Conservation (phyloP, 1,140 invertebrate species). For the Aphelenchoides avenae region DNA sequence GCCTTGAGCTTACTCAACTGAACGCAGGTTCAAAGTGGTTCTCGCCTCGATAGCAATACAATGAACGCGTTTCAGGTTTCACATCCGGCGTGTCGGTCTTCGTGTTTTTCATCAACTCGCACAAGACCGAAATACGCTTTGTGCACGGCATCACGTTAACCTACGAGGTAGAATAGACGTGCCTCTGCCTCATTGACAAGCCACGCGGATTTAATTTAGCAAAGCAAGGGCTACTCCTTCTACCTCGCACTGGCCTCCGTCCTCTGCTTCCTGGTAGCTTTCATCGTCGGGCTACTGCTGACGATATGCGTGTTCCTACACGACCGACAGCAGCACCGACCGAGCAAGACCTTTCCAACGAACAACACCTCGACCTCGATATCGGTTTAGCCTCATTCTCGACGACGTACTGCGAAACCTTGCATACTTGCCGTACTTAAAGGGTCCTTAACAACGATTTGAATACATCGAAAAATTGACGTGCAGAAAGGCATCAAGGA, state of each 20-base stretch:
- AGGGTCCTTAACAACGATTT: constrained; percentile 5
- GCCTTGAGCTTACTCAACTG: too few species aligned
- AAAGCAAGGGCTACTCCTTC: constrained; percentile 40
- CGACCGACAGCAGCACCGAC: constrained; percentile 28
- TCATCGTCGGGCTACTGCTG: constrained; percentile 23
- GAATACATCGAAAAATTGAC: constrained; percentile 9
- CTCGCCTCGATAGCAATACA: too few species aligned
- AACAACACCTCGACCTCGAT: constrained; percentile 20
- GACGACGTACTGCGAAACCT: not conserved
- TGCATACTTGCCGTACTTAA: constrained; percentile 1
- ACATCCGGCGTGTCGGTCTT: constrained; percentile 16
- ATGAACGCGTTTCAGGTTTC: constrained; percentile 11
- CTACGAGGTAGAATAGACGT: constrained; percentile 25
- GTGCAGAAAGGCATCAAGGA: too few species aligned
- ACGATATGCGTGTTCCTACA: constrained; percentile 33
- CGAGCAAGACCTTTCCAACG: constrained; percentile 39
- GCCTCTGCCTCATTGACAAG: not conserved
- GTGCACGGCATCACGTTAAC: constrained; percentile 39
- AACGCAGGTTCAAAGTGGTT: too few species aligned
- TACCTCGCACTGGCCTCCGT: constrained; percentile 27
- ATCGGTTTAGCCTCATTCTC: constrained; percentile 14
- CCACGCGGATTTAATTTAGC: constrained; percentile 7
- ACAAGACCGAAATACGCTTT: constrained; percentile 30
- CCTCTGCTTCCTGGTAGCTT: constrained; percentile 28
- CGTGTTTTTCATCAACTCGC: constrained; percentile 37